Conservation (phyloP, 1,140 invertebrate species). For the Doryteuthis pealeii region DNA sequence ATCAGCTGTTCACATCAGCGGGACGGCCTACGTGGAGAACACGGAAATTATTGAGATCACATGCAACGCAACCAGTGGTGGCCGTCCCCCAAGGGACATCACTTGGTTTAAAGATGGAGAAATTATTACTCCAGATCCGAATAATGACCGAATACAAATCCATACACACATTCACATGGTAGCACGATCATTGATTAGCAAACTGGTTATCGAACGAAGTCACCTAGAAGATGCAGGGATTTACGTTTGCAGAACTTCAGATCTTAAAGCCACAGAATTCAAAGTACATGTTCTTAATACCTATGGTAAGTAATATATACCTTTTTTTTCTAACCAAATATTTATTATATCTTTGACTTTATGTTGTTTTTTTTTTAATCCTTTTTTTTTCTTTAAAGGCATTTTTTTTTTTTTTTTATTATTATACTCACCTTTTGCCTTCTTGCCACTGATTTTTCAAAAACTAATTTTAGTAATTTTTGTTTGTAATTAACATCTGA, state of each 20-base stretch:
- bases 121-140: conserved; percentile 6
- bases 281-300: conserved; percentile 44
- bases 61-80: conserved; percentile 10
- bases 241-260: conserved; percentile 44
- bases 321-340: too few relatives aligned
- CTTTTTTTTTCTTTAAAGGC: too few relatives aligned
- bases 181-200: conserved; percentile 35
- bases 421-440: too few relatives aligned
- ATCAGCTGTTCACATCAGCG: conserved; percentile 7
- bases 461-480: too few relatives aligned
- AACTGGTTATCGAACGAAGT: conserved; percentile 27
- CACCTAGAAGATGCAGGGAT: conserved; percentile 40
- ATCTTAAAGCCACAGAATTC: conserved; percentile 38
- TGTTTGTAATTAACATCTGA: too few relatives aligned
- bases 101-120: conserved; percentile 16
- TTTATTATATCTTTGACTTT: not conserved
- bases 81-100: conserved; percentile 3
- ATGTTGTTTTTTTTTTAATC: not conserved
- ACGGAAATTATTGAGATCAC: not conserved
- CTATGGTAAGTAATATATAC: conserved; percentile 9
- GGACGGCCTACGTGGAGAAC: conserved; percentile 9
- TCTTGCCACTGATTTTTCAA: too few relatives aligned
- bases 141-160: not conserved
- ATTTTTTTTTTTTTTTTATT: too few relatives aligned
- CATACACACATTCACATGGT: not conserved